Evolutionary conservation across 2,797 vertebrate species (phyloP), one percentile per base, ranked within the genome.

Genomic region (Brachymystax lenok): DNA sequence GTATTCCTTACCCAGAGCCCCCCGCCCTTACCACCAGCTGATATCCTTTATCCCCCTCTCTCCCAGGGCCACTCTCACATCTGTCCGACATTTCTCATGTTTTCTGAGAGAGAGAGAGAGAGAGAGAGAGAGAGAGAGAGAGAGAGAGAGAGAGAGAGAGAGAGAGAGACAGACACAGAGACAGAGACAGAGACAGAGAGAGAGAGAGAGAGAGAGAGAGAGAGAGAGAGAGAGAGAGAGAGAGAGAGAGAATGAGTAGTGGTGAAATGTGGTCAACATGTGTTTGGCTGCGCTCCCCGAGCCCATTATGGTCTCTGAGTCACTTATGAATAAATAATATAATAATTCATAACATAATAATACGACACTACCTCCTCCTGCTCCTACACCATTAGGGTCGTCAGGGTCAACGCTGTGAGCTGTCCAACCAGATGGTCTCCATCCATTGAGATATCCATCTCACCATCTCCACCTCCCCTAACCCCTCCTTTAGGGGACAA

Each of bases 251-350:
- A 10, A 7, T 7, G n/a, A 61, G 56, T 21, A 8, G 74, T 79
- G 67, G 78, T 81, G 67, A 79, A 79, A 83, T 81, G 74, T 80
- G 84, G 75, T 75, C n/a, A 77, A 67, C 77, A 87, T 80, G 79
- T 88, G 80, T 84, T 82, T 83, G 76, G 78, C 61, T 8, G 33
- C 7, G 13, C 74, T 77, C 33, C 73, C 73, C 67, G 17, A n/a
- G 28, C 19, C 35, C 69, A 71, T 67, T 69, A 73, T 79, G 85
- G 56, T 13, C 27, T 27, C 67, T 56, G 73, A 73, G 74, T 86
- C 77, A 76, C 73, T 79, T 86, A 84, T 83, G 79, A 83, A 86
- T 88, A 75, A 83, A 78, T 87, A 78, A 83, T 79, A 77, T 35
- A 51, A 46, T 46, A 46, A 46, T 46, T 46, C 40, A 78, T 87